Conservation (phyloP, 2,888 invertebrate genomes). For the Caenorhabditis sp. region DNA sequence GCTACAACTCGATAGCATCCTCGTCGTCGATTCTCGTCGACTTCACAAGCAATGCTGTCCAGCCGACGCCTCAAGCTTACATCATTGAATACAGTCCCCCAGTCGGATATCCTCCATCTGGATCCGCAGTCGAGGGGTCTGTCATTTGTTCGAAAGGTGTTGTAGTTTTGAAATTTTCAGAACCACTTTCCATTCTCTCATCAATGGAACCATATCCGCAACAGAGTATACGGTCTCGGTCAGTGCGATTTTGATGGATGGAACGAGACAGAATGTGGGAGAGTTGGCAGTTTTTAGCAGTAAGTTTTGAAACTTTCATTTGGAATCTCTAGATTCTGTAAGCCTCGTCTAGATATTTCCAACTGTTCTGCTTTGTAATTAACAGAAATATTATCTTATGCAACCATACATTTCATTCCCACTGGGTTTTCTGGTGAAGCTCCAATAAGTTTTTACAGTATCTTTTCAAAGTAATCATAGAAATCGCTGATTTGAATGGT, state of each 20-base stretch:
- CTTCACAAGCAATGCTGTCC: conserved; percentile 70
- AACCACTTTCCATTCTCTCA: conserved; percentile 67
- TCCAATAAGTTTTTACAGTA: no score
- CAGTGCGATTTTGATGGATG: conserved; percentile 75
- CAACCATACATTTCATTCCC: no score
- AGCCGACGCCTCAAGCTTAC: conserved; percentile 69
- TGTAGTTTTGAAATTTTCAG: conserved; percentile 52
- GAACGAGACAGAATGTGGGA: conserved; percentile 69
- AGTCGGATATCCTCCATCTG: conserved; percentile 73
- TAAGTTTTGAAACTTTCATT: conserved; percentile 61
- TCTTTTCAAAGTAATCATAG: no score
- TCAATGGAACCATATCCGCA: conserved; percentile 79
- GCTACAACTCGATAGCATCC: conserved; percentile 60
- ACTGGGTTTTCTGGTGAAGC: no score
- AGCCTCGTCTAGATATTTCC: no score
- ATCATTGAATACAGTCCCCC: conserved; percentile 79
- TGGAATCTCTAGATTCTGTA: no score
- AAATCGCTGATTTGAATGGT: no score
- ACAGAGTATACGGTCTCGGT: conserved; percentile 78
- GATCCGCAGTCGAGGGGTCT: conserved; percentile 67
- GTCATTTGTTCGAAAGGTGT: neutral
- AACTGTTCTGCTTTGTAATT: no score
- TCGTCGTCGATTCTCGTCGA: conserved; percentile 77
- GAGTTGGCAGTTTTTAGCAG: conserved; percentile 75
- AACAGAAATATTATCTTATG: no score